Base-by-base conservation (phyloP, 2,113 vertebrate species). In the Tautogolabrus adspersus region DNA sequence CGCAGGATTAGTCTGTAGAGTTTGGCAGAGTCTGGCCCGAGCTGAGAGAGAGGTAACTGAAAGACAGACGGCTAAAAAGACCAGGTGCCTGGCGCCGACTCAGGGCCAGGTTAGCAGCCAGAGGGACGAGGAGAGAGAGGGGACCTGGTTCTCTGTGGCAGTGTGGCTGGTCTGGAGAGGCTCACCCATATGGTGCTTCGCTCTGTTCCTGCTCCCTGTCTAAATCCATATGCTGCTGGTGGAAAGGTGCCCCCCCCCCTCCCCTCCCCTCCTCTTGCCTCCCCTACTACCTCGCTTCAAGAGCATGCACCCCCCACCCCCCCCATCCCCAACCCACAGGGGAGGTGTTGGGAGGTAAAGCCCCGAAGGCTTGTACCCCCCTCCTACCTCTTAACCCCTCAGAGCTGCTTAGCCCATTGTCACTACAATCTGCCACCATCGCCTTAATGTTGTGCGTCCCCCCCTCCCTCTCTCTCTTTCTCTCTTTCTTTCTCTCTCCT, bases 211-310 rank as follows among this genome's bases (percentile, higher is more conserved):
- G 94, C 94, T 95, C 95, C 95, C 95, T 96, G 96, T 97, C 96
- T 96, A 89, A 97, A 97, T 96, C 96, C 97, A 97, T 97, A 97
- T 98, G 97, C 96, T 95, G 93, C 96, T 95, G 95, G 95, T 95
- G 96, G 95, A 95, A 95, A 95, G 94, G 92, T 79, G 66, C 93
- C 95, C 95, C 95, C 95, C 91, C 92, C 95, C 91, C 94, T 89
- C 93, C 92, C 95, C 94, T 93, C 95, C 90, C 92, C 90, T 91
- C 94, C 96, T 95, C 94, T 93, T 94, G 89, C 91, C 90, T 89
- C 86, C 91, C 93, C 95, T 91, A 94, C 96, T 93, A 95, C 94
- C 94, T 93, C 91, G 66, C 88, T 86, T 86, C 67, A 83, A 88
- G 90, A 92, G 94, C 79, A 72, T 75, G 82, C 81, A 58, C 66